Conservation (phyloP, 2,888 invertebrate species). For the Orchesella flavescens region DNA sequence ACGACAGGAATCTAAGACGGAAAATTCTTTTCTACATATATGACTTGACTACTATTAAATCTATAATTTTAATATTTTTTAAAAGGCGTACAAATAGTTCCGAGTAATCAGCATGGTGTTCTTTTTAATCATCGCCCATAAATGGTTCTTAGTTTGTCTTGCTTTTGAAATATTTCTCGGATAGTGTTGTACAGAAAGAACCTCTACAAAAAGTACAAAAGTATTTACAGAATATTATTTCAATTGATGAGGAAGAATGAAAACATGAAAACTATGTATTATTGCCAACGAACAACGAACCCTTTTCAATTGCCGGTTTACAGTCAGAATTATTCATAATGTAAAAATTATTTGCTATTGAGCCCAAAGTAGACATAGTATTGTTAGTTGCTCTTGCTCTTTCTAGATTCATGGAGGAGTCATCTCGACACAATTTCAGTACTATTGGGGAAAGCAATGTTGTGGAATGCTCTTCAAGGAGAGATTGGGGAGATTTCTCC, state of each 20-base stretch:
- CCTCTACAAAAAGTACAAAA: neutral
- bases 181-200: slow-evolving; percentile 4
- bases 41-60: too few relatives aligned
- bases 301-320: neutral
- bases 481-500: slow-evolving; percentile 88
- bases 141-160: slow-evolving; percentile 11
- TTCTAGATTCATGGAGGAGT: neutral
- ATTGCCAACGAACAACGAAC: too few relatives aligned
- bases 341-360: neutral
- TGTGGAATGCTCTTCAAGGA: slow-evolving; percentile 85
- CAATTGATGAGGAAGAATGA: too few relatives aligned
- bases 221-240: too few relatives aligned
- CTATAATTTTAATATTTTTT: too few relatives aligned
- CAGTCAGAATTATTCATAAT: neutral
- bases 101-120: slow-evolving; percentile 51
- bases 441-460: slow-evolving; percentile 92
- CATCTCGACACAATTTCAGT: slow-evolving; percentile 80
- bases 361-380: neutral
- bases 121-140: slow-evolving; percentile 33
- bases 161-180: neutral
- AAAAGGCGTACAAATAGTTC: slow-evolving; percentile 44
- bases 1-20: slow-evolving; percentile 49
- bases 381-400: neutral
- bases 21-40: neutral
- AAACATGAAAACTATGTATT: too few relatives aligned